These are phyloP conservation scores for Osmerus eperlanus DNA, from an alignment of 2,113 vertebrate genomes.

Conservation along the genomic window DNA sequence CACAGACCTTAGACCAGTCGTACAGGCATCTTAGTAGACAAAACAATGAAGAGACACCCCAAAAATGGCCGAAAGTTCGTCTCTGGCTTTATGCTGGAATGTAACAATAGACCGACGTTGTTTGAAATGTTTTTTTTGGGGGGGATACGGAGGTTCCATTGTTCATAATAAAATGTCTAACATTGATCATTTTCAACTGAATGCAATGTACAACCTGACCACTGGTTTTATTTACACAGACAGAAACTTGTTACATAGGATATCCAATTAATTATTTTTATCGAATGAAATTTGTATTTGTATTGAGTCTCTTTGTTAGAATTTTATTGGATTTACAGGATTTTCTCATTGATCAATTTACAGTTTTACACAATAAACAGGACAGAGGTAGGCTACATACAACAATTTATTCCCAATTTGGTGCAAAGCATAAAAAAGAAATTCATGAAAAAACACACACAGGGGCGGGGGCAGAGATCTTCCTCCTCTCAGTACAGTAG, in stretches of 20 bases:
- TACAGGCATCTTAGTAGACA: constrained; percentile 10
- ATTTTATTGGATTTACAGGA: too few species aligned
- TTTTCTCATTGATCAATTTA: too few species aligned
- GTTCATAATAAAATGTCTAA: neutral
- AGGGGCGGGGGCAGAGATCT: neutral
- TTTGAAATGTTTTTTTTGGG: neutral
- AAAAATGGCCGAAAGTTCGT: constrained; percentile 60
- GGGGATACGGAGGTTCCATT: neutral
- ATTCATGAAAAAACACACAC: constrained; percentile 30
- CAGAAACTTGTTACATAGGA: constrained; percentile 2
- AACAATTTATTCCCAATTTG: constrained; percentile 66
- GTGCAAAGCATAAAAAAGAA: constrained; percentile 70
- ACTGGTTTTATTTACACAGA: neutral
- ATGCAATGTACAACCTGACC: neutral
- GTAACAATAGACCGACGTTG: neutral
- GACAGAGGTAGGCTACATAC: constrained; percentile 7
- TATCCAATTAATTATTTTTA: neutral
- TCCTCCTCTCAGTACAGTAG: neutral
- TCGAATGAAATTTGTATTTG: too few species aligned
- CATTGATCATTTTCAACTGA: neutral
- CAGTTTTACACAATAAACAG: neutral
- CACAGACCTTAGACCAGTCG: constrained; percentile 59
- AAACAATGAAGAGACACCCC: constrained; percentile 41
- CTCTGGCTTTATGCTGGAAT: neutral
- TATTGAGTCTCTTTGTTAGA: too few species aligned